A percentile compares a stretch with the other conserved stretches of the same genome.
Conservation (phyloP, 2,113 vertebrate genomes). For the Chlamydotis undulata region DNA sequence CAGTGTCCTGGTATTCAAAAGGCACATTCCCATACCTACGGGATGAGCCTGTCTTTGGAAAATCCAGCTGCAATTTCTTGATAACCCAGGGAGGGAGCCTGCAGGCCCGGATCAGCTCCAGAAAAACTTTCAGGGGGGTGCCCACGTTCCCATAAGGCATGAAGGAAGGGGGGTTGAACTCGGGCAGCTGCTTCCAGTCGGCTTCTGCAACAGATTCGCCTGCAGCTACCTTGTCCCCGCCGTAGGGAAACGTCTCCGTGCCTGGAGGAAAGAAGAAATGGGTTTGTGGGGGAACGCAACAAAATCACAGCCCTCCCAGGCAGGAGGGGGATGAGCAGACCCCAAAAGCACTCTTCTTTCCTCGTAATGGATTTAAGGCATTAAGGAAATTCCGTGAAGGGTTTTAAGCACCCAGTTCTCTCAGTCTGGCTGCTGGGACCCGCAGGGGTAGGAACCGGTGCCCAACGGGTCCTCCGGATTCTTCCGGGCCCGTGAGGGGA, state of each 20-base stretch:
- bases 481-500: background rate
- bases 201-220: slow-evolving; percentile 72
- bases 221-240: slow-evolving; percentile 68
- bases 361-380: rapidly evolving
- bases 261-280: slow-evolving; percentile 57
- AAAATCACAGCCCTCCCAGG: background rate
- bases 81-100: slow-evolving; percentile 89
- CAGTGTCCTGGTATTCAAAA: slow-evolving; percentile 80
- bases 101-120: slow-evolving; percentile 92
- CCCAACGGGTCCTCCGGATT: rapidly evolving
- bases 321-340: rapidly evolving
- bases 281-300: rapidly evolving
- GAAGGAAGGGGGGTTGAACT: slow-evolving; percentile 89
- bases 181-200: slow-evolving; percentile 82
- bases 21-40: slow-evolving; percentile 92
- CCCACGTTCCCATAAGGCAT: slow-evolving; percentile 95
- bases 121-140: slow-evolving; percentile 86
- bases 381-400: rapidly evolving
- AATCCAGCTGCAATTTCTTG: slow-evolving; percentile 86
- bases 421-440: too few relatives aligned
- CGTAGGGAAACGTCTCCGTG: slow-evolving; percentile 66
- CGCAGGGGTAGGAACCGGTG: rapidly evolving
- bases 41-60: slow-evolving; percentile 85
- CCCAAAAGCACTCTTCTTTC: background rate
- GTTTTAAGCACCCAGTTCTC: background rate